phyloP scores from a whole-genome alignment of 2,797 vertebrate genomes.

The Salmo trutta region DNA sequence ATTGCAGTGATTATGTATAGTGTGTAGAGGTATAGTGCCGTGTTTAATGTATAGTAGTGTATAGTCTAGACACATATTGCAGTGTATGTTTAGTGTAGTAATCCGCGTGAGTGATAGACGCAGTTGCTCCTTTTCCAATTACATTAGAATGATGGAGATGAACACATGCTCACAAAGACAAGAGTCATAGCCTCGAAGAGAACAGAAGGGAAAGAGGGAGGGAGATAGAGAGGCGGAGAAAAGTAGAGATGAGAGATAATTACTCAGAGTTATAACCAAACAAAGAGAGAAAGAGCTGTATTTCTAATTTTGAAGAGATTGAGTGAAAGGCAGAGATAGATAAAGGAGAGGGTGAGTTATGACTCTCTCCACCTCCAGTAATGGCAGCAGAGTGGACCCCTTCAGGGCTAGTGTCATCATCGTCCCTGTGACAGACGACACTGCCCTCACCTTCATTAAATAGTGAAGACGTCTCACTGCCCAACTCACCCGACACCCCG shows the following conservation, averaged over 20 bases:
- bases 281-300: neutral
- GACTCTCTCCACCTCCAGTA: neutral
- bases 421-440: slow-evolving; percentile 68
- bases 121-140: slow-evolving; percentile 44
- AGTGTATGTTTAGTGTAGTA: neutral
- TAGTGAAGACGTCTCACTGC: slow-evolving; percentile 68
- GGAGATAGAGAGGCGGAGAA: slow-evolving; percentile 22
- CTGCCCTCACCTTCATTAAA: slow-evolving; percentile 70
- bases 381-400: neutral
- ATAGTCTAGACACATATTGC: too few relatives aligned
- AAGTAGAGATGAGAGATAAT: slow-evolving; percentile 22
- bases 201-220: slow-evolving; percentile 10
- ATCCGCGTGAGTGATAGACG: slow-evolving; percentile 44
- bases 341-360: neutral
- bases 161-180: slow-evolving; percentile 38
- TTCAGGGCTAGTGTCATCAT: slow-evolving; percentile 33
- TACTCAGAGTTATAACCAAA: slow-evolving; percentile 31
- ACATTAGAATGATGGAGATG: slow-evolving; percentile 61
- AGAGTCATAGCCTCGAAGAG: slow-evolving; percentile 34
- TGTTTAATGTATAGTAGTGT: too few relatives aligned
- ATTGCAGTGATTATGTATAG: too few relatives aligned
- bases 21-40: too few relatives aligned
- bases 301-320: neutral
- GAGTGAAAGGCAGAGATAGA: slow-evolving; percentile 6
- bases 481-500: slow-evolving; percentile 22